Evolutionary conservation across 1,140 invertebrate genomes (phyloP).

Genomic region (Euglossa dilemma): DNA sequence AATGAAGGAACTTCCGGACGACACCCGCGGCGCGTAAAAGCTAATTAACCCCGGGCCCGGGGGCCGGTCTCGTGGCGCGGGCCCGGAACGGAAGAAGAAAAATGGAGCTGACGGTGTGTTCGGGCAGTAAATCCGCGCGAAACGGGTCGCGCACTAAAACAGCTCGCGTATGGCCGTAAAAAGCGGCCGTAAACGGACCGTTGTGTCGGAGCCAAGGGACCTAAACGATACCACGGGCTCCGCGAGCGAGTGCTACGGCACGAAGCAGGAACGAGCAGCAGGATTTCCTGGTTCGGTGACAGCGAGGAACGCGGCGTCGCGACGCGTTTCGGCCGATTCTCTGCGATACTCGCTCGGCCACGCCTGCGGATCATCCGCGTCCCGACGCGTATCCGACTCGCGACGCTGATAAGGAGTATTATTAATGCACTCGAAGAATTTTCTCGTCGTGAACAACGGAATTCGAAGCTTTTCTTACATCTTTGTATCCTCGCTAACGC

Average conservation of each 20-base stretch:
- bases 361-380: constrained; percentile 59
- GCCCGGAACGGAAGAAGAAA: not conserved
- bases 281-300: constrained; percentile 26
- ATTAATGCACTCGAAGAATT: too few species aligned
- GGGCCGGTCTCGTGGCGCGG: not conserved
- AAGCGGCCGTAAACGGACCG: constrained; percentile 29
- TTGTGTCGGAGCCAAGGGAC: constrained; percentile 6
- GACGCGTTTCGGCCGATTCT: constrained; percentile 17
- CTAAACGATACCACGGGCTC: not conserved
- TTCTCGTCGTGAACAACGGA: too few species aligned
- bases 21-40: constrained; percentile 6
- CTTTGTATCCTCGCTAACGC: too few species aligned
- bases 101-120: constrained; percentile 17
- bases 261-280: not conserved
- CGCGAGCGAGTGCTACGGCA: not conserved
- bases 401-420: constrained; percentile 61
- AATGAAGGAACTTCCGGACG: constrained; percentile 5
- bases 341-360: constrained; percentile 40
- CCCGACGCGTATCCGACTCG: constrained; percentile 5
- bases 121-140: constrained; percentile 47
- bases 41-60: constrained; percentile 2
- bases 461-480: too few species aligned
- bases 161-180: constrained; percentile 44
- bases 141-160: constrained; percentile 40
- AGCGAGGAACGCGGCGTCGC: constrained; percentile 22